Evolutionary conservation across 2,888 invertebrate genomes (phyloP), one percentile per base, ranked within the genome.

Genomic region (Caenorhabditis becei): DNA sequence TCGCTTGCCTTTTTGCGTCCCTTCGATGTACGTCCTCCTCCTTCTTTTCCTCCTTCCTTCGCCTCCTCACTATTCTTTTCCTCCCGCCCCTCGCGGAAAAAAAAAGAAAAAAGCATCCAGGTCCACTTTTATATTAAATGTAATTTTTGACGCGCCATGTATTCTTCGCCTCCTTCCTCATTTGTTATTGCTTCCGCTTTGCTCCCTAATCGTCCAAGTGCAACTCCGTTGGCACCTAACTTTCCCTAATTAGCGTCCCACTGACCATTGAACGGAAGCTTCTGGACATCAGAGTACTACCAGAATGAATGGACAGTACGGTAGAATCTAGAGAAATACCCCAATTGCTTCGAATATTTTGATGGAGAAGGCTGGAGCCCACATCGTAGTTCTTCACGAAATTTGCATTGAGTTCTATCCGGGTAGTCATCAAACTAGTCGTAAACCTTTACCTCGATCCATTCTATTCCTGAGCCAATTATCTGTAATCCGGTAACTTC

Each of bases 71-170:
- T 35, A 16, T 75, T 66, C 44, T 37, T 47, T 59, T 54, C 56
- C 63, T 59, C 70, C 51, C 70, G 70, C 59, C 69, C 69, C 72
- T 54, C 41, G 37, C 37, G 44, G 70, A 51, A 56, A 47, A 62
- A 26, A 47, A n/a, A 14, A 14, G 51, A 51, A 37, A 7, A 54
- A 54, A 63, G 56, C 56, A 58, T 28, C 24, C 28, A 67, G 62
- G 62, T 44, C 59, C 78, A 59, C 61, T 72, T 72, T 72, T 71
- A 65, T 79, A 66, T 66, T 71, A 71, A 53, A 71, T 69, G 69
- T 69, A 63, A 62, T 67, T 77, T 69, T 77, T 72, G 56, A 62
- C 61, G 61, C 71, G 54, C 47, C 59, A 37, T 41, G 23, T 26
- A 14, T 32, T 28, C 23, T 47, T 49, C 41, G n/a, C n/a, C n/a